Evolutionary conservation across 2,113 vertebrate species (phyloP).

Genomic region (Sebastes fasciatus): DNA sequence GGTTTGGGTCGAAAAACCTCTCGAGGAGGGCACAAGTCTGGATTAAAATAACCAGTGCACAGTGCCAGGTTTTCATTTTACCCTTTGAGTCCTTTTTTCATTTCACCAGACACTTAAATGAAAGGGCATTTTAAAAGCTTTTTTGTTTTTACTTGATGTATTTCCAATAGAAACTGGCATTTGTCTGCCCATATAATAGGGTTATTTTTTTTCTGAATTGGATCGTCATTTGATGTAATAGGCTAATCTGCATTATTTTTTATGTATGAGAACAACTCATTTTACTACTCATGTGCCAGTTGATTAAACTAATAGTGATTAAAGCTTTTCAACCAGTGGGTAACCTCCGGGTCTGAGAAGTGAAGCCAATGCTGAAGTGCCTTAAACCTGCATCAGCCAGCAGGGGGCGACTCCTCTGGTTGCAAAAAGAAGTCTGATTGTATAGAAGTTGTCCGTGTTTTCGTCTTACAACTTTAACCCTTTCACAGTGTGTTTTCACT

Average conservation of each 20-base stretch:
- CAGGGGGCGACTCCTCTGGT: too few relatives aligned
- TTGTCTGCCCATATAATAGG: neutral
- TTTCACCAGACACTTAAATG: constrained; percentile 5
- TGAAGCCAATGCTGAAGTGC: too few relatives aligned
- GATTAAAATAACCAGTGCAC: neutral
- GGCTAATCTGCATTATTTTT: neutral
- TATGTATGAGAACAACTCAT: neutral
- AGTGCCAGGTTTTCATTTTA: neutral
- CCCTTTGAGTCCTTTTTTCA: neutral
- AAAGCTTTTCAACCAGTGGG: constrained; percentile 5
- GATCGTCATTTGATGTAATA: neutral
- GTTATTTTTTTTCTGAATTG: neutral
- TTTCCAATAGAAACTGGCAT: neutral
- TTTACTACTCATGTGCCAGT: neutral
- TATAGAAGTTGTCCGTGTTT: too few relatives aligned
- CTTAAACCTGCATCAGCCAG: too few relatives aligned
- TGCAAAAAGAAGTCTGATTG: too few relatives aligned
- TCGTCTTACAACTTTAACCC: too few relatives aligned
- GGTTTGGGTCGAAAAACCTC: neutral
- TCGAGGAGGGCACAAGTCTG: neutral
- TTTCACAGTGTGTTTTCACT: too few relatives aligned
- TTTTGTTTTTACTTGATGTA: neutral
- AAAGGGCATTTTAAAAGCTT: constrained; percentile 28
- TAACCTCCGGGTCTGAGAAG: too few relatives aligned
- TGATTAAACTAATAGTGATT: constrained; percentile 16